A percentile compares a stretch with the other conserved stretches of the same genome.
Conservation (phyloP, 1,140 invertebrate genomes). For the Chlorops oryzae region DNA sequence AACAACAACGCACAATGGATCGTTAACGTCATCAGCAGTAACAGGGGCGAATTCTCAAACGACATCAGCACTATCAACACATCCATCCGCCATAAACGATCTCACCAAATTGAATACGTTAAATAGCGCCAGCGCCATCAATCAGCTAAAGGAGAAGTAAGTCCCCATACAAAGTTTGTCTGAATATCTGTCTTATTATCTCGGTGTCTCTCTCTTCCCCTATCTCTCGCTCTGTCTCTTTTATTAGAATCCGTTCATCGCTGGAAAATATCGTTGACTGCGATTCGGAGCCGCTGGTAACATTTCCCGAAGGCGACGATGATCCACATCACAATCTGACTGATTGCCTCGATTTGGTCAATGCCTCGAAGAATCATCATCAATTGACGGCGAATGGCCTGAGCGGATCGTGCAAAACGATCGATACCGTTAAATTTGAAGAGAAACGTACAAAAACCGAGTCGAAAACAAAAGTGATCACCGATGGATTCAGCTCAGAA, state of each 20-base stretch:
- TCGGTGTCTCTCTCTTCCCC: too few species aligned
- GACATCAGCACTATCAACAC: constrained; percentile 17
- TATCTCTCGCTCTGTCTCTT: constrained; percentile 6
- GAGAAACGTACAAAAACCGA: constrained; percentile 71
- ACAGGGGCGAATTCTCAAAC: constrained; percentile 16
- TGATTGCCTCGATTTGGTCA: constrained; percentile 29
- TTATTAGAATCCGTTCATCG: constrained; percentile 54
- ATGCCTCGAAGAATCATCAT: constrained; percentile 25
- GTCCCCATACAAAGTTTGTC: too few species aligned
- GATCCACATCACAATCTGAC: constrained; percentile 49
- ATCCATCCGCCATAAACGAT: constrained; percentile 40
- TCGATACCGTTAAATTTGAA: constrained; percentile 69
- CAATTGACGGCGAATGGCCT: constrained; percentile 29
- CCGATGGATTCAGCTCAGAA: constrained; percentile 75
- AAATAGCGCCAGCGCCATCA: constrained; percentile 51
- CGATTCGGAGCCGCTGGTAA: constrained; percentile 62
- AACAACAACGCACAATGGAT: too few species aligned
- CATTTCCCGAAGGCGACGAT: constrained; percentile 70
- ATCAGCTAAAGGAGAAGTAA: constrained; percentile 51
- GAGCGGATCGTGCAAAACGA: constrained; percentile 37
- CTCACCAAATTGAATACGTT: constrained; percentile 39
- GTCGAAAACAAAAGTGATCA: constrained; percentile 72
- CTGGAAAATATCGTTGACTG: constrained; percentile 61
- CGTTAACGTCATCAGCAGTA: constrained; percentile 10
- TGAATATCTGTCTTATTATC: too few species aligned